Evolutionary conservation across 1,140 invertebrate genomes (phyloP).

Genomic region (Hestina assimilis): DNA sequence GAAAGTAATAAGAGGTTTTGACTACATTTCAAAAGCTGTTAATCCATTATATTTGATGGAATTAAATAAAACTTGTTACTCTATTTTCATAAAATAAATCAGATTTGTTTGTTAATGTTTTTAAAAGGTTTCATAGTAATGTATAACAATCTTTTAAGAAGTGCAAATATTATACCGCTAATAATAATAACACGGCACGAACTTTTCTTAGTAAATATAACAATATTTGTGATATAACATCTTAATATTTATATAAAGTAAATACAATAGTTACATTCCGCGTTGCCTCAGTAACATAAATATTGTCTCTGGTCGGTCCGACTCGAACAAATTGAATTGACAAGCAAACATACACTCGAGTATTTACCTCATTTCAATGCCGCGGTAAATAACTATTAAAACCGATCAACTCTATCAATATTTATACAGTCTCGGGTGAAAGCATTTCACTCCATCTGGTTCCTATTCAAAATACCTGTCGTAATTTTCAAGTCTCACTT

Average conservation of each 20-base stretch:
- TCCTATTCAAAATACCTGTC: background rate
- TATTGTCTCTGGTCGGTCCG: slow-evolving; percentile 25
- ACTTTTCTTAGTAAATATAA: no score
- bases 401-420: slow-evolving; percentile 41
- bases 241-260: slow-evolving; percentile 3
- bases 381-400: slow-evolving; percentile 34
- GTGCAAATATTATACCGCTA: no score
- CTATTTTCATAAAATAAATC: no score
- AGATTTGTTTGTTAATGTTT: no score
- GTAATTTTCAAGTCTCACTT: background rate
- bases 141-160: no score
- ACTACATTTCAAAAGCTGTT: no score
- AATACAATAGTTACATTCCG: slow-evolving; percentile 10
- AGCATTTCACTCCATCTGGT: background rate
- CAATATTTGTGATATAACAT: no score
- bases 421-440: slow-evolving; percentile 28
- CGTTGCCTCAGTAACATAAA: slow-evolving; percentile 19
- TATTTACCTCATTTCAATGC: slow-evolving; percentile 31
- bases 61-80: no score
- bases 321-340: slow-evolving; percentile 36
- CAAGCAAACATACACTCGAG: slow-evolving; percentile 29
- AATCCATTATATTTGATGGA: no score
- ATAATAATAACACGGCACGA: no score
- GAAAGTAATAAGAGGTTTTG: no score
- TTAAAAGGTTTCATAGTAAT: no score